Evolutionary conservation across 2,888 invertebrate species (phyloP).

Genomic region (Phaonia tiefii): DNA sequence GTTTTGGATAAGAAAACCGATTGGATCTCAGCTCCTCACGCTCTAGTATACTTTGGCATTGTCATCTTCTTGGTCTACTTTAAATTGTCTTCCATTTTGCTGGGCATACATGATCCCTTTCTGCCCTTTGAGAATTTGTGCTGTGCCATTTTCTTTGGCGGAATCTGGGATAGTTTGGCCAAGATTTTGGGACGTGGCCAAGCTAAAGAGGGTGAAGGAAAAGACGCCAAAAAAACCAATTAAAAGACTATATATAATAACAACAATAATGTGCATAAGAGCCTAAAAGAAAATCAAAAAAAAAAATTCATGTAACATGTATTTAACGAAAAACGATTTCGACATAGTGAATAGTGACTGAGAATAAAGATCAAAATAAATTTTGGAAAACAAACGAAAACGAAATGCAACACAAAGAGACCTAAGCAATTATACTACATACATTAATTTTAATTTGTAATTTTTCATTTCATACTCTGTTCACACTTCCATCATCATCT

Average conservation of each 20-base stretch:
- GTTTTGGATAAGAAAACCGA: conserved; percentile 98
- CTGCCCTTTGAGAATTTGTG: conserved; percentile 99
- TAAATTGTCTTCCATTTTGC: conserved; percentile 95
- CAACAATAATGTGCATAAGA: conserved; percentile 5
- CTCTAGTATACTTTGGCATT: conserved; percentile 97
- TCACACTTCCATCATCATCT: conserved; percentile 11
- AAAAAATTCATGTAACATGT: conserved; percentile 18
- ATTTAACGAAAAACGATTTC: conserved; percentile 41
- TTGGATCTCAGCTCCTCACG: conserved; percentile 97
- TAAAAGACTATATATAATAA: conserved; percentile 79
- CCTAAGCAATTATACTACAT: conserved; percentile 49
- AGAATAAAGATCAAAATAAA: conserved; percentile 18
- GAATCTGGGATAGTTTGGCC: conserved; percentile 98
- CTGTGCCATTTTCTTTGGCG: conserved; percentile 98
- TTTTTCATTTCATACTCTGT: neutral
- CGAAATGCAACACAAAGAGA: conserved; percentile 70
- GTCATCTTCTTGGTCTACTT: conserved; percentile 98
- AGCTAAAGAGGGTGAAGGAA: conserved; percentile 88
- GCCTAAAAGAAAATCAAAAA: conserved; percentile 51
- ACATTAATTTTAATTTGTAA: conserved; percentile 27
- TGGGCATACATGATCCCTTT: conserved; percentile 99
- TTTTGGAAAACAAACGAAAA: conserved; percentile 64
- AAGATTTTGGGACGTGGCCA: conserved; percentile 92
- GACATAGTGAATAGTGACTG: conserved; percentile 29
- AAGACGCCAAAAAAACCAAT: conserved; percentile 91